Conservation (phyloP, 2,113 vertebrate species). For the Cheilinus undulatus region DNA sequence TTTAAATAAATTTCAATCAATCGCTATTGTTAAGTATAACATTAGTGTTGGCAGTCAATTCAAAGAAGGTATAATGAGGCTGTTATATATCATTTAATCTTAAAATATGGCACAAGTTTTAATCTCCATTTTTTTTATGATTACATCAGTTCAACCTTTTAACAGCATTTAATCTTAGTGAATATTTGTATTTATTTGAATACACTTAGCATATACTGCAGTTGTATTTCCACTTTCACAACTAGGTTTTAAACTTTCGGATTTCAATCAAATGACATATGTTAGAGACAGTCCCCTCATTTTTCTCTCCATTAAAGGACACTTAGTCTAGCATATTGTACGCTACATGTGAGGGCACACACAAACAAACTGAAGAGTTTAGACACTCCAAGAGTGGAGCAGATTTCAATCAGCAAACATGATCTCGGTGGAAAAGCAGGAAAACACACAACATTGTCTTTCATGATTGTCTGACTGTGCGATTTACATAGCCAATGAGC, state of each 20-base stretch:
- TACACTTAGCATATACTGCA: neutral
- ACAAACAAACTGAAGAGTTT: conserved; percentile 12
- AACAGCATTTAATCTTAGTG: neutral
- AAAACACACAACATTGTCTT: conserved; percentile 73
- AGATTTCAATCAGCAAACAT: conserved; percentile 65
- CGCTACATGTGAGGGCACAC: neutral
- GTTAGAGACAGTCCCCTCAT: neutral
- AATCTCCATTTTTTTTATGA: too few species aligned
- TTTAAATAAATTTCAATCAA: too few species aligned
- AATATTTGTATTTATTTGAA: neutral
- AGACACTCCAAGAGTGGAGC: conserved; percentile 38
- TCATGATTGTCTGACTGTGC: conserved; percentile 68
- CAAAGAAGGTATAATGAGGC: too few species aligned
- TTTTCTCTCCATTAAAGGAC: neutral
- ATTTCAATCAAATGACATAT: neutral
- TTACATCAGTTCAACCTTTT: too few species aligned
- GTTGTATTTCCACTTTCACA: neutral
- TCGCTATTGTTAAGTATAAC: too few species aligned
- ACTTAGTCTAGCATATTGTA: neutral
- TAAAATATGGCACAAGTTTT: too few species aligned
- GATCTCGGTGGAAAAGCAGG: conserved; percentile 49
- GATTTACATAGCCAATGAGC: conserved; percentile 80
- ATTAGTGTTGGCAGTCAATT: too few species aligned
- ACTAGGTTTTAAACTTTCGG: neutral
- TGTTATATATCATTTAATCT: too few species aligned